Conservation (phyloP, 2,888 invertebrate genomes). For the Phyllotreta cruciferae region DNA sequence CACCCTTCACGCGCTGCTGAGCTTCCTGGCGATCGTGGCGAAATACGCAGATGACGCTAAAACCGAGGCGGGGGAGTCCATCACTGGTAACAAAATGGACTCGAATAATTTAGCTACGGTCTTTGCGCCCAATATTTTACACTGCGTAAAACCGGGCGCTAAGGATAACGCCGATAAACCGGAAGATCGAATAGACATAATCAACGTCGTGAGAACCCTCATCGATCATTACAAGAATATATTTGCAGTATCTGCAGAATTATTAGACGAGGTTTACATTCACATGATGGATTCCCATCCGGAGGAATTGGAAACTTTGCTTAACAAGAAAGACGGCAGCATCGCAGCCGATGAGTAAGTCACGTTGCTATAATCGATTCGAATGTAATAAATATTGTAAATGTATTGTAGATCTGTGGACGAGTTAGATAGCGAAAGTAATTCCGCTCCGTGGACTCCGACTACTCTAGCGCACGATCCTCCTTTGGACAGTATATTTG, state of each 20-base stretch:
- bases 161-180: slow-evolving; percentile 68
- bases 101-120: slow-evolving; percentile 90
- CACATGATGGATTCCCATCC: slow-evolving; percentile 87
- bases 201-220: slow-evolving; percentile 84
- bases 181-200: slow-evolving; percentile 85
- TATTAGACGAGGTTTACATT: slow-evolving; percentile 86
- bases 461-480: slow-evolving; percentile 51
- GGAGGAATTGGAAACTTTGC: slow-evolving; percentile 75
- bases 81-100: slow-evolving; percentile 92
- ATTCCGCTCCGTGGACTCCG: slow-evolving; percentile 58
- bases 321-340: slow-evolving; percentile 60
- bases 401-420: slow-evolving; percentile 54
- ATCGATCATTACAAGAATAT: slow-evolving; percentile 77
- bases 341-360: slow-evolving; percentile 61
- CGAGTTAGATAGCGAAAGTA: slow-evolving; percentile 61
- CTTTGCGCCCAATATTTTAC: slow-evolving; percentile 93
- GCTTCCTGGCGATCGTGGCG: slow-evolving; percentile 81
- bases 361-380: too few species aligned
- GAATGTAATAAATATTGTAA: slow-evolving; percentile 1
- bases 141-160: slow-evolving; percentile 70
- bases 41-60: slow-evolving; percentile 73
- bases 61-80: slow-evolving; percentile 60
- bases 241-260: slow-evolving; percentile 78
- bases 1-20: slow-evolving; percentile 82
- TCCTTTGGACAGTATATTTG: slow-evolving; percentile 45